A percentile compares a stretch with the other conserved stretches of the same genome.
Conservation (phyloP, 1,140 invertebrate species). For the Pectinophora gossypiella region DNA sequence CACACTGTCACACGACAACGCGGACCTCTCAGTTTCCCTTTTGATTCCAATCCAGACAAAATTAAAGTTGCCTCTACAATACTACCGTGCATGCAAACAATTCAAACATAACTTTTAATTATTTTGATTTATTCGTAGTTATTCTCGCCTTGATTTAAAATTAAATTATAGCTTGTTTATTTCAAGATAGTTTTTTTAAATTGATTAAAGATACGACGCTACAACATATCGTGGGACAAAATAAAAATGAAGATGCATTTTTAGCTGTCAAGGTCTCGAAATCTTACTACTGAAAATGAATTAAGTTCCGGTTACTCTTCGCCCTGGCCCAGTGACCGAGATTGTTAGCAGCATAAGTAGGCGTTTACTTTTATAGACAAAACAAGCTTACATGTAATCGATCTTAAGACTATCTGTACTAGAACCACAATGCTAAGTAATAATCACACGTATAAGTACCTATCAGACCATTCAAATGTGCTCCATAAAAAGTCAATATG, state of each 20-base stretch:
- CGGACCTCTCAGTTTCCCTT: neutral
- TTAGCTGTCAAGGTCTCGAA: conserved; percentile 23
- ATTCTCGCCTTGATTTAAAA: neutral
- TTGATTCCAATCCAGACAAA: too few species aligned
- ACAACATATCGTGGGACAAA: too few species aligned
- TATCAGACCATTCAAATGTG: neutral
- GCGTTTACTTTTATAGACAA: conserved; percentile 31
- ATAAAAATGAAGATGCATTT: too few species aligned
- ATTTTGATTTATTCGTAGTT: too few species aligned
- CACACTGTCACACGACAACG: conserved; percentile 5
- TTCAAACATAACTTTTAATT: too few species aligned
- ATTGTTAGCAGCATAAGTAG: conserved; percentile 44
- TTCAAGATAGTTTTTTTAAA: neutral
- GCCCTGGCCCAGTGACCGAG: conserved; percentile 62
- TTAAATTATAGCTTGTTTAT: neutral
- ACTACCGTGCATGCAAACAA: too few species aligned
- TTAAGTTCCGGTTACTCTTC: conserved; percentile 51
- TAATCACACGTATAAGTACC: neutral
- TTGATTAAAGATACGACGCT: neutral
- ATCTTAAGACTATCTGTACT: neutral
- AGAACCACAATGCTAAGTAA: neutral
- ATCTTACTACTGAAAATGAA: conserved; percentile 17
- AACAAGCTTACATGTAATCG: neutral
- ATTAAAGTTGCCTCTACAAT: too few species aligned
- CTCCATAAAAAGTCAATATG: neutral